Evolutionary conservation across 1,140 invertebrate genomes (phyloP), one percentile per base, ranked within the genome.

Genomic region (Aphidius ervi): DNA sequence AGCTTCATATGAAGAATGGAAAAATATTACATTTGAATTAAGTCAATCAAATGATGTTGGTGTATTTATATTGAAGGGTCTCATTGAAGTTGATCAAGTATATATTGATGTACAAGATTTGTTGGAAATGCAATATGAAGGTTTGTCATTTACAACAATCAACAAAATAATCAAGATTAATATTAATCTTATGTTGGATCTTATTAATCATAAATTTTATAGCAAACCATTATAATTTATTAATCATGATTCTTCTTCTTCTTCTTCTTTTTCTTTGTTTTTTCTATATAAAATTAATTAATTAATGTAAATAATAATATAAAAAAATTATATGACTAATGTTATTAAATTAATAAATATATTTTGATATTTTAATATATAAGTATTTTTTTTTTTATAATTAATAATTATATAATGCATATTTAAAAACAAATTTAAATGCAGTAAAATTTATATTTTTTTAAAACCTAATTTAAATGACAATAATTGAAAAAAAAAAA

Each of bases 171-270:
- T 88, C 5, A 88, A 87, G 74, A 84, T 92, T 54, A 92, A 92
- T 70, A 87, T 92, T 31, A 92, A 93, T 74, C 79, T 92, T 40
- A 76, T 92, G 6, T 81, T 93, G 49, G 87, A 87, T 73, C 81
- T 92, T 56, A 76, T 92, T 9, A 92, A 92, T 75, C 84, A 84
- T 58, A 92, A 92, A 74, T 92, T 91, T 78, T 92, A 91, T 70
- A 85, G 86, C 46, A 88, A 71, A 78, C 68, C 23, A 73, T 61
- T 46, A 6, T 20, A 49, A 31, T 3, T 6, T 6, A 2, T 46
- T 8, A n/a, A 3, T 3, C 9, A 37, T 58, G 4, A 56, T 58
- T 8, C 10, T 20, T 61, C 42, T 37, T 56, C 48, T 20, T n/a
- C 5, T 58, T 8, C 10, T 20, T 61, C 42, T 37, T 56, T 45